Evolutionary conservation across 2,113 vertebrate species (phyloP).

Genomic region (Saiga tatarica): DNA sequence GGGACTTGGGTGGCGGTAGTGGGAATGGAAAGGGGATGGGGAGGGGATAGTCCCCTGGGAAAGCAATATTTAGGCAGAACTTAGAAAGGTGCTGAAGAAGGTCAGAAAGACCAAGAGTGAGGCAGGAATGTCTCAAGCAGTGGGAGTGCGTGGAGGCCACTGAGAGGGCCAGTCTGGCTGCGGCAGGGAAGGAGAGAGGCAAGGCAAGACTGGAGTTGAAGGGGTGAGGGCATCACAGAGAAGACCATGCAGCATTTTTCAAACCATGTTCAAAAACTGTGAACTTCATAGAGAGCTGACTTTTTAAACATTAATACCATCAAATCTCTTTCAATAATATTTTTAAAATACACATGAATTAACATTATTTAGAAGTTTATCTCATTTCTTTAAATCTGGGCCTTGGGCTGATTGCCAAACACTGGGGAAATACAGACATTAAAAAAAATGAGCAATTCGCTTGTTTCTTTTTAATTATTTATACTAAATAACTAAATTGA

Average conservation of each 20-base stretch:
- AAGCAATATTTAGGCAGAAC: not conserved
- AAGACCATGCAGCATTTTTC: not conserved
- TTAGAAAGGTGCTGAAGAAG: not conserved
- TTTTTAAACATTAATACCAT: not conserved
- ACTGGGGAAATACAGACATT: not conserved
- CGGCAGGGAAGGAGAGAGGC: not conserved
- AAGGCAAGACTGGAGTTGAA: not conserved
- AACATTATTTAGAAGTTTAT: conserved; percentile 18
- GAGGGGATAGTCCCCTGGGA: not conserved
- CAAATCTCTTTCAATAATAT: conserved; percentile 1
- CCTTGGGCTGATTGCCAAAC: not conserved
- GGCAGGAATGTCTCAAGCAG: not conserved
- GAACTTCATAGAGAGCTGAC: not conserved
- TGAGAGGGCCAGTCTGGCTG: not conserved
- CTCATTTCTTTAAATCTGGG: conserved; percentile 18
- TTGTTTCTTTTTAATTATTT: conserved; percentile 18
- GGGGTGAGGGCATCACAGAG: too few species aligned
- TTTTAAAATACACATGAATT: conserved; percentile 23
- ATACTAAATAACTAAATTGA: not conserved
- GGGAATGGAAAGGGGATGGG: not conserved
- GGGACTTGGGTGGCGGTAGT: not conserved
- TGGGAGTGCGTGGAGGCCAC: not conserved
- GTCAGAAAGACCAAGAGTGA: not conserved
- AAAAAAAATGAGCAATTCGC: not conserved
- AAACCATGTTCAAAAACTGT: not conserved